Evolutionary conservation across 37 sponge, comb jelly and placozoan genomes (phyloP).

Genomic region (Aplysina aerophoba): DNA sequence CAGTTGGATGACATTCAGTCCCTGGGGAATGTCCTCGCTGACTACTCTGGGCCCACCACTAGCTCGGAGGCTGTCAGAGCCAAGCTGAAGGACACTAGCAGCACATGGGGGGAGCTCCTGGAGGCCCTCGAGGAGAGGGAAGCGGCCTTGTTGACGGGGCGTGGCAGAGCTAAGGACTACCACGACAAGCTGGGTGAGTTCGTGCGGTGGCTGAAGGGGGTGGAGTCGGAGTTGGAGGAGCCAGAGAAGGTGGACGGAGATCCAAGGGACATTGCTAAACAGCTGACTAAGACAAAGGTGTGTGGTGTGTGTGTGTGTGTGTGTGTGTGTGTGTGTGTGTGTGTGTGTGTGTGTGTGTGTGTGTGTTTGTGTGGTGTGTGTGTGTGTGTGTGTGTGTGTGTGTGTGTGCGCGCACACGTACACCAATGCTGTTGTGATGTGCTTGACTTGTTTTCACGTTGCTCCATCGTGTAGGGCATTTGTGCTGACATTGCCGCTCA

Average conservation of each 20-base stretch:
- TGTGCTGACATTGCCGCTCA: constrained; percentile 40
- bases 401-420: not conserved
- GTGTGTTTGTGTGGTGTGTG: not conserved
- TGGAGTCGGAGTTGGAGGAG: constrained; percentile 42
- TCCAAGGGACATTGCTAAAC: constrained; percentile 41
- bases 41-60: constrained; percentile 45
- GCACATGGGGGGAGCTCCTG: constrained; percentile 53
- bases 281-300: constrained; percentile 56
- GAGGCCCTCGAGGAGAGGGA: constrained; percentile 39
- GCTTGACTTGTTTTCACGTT: not conserved
- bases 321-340: constrained; percentile 12
- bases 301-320: not conserved
- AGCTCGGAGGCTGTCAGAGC: constrained; percentile 42
- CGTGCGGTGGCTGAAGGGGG: constrained; percentile 52
- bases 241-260: constrained; percentile 49
- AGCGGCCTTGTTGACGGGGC: constrained; percentile 41
- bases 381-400: constrained; percentile 30
- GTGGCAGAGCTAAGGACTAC: constrained; percentile 52
- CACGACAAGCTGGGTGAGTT: constrained; percentile 41
- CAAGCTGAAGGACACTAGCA: constrained; percentile 61
- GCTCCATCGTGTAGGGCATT: constrained; percentile 45
- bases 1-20: constrained; percentile 45
- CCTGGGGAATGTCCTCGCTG: constrained; percentile 52
- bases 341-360: constrained; percentile 30
- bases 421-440: not conserved